A percentile compares a stretch with the other conserved stretches of the same genome.
These are phyloP conservation scores for Halcyon badia DNA, from an alignment of 2,797 vertebrate species.

Conservation along the genomic window DNA sequence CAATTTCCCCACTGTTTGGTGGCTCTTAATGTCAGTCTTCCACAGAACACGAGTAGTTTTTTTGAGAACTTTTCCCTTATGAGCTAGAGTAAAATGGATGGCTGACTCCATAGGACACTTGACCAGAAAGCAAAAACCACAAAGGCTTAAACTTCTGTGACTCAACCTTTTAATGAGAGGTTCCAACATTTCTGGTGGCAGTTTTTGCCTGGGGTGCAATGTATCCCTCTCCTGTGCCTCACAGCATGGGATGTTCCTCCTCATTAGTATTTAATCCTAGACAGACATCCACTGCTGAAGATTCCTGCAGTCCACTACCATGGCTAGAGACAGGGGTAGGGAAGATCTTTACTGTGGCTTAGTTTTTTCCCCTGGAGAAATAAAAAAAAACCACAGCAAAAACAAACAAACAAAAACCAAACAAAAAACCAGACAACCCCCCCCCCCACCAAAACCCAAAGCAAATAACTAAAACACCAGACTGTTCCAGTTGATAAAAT, in stretches of 20 bases:
- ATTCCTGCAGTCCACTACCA: background rate
- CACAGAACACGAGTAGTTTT: background rate
- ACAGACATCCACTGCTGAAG: background rate
- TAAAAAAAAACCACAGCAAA: too few relatives aligned
- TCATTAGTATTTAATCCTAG: background rate
- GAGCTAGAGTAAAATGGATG: background rate
- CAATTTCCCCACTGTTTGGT: background rate
- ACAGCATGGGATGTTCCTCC: background rate
- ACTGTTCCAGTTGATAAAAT: background rate
- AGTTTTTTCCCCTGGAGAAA: background rate
- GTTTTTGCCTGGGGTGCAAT: background rate
- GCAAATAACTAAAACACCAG: too few relatives aligned
- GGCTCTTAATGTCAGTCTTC: background rate
- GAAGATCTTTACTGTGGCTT: background rate
- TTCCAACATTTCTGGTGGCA: background rate
- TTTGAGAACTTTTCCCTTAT: background rate
- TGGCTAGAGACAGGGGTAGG: fast-evolving
- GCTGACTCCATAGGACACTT: background rate
- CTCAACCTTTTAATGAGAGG: background rate
- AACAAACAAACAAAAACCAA: too few relatives aligned
- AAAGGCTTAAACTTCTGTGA: background rate
- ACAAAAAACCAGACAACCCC: too few relatives aligned
- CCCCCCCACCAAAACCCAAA: too few relatives aligned
- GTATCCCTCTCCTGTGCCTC: background rate
- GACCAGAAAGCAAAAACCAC: background rate